A percentile compares a stretch with the other conserved stretches of the same genome.
phyloP scores from a whole-genome alignment of 1,140 invertebrate genomes.

The Drosophila paulistorum region DNA sequence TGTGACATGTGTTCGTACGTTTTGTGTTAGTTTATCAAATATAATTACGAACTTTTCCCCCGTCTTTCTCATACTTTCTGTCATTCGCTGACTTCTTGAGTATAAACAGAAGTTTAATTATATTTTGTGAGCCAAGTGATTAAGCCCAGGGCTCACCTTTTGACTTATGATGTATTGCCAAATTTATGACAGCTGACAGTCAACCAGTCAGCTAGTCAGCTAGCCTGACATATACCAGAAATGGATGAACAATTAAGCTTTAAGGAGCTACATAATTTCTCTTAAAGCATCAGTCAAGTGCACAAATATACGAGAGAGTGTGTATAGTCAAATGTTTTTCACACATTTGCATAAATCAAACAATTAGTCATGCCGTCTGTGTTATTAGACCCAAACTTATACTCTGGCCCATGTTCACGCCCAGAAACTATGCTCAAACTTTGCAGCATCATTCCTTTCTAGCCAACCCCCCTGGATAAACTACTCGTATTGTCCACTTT shows the following conservation, averaged over 20 bases:
- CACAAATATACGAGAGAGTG: not conserved
- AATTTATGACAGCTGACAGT: slow-evolving; percentile 69
- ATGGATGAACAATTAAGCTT: slow-evolving; percentile 26
- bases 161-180: slow-evolving; percentile 78
- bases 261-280: slow-evolving; percentile 24
- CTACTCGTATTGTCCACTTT: slow-evolving; percentile 61
- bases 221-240: slow-evolving; percentile 43
- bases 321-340: slow-evolving; percentile 17
- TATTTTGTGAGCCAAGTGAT: slow-evolving; percentile 66
- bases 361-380: slow-evolving; percentile 69
- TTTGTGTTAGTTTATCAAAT: slow-evolving; percentile 70
- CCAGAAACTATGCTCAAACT: not conserved
- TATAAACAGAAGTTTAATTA: slow-evolving; percentile 81
- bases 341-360: slow-evolving; percentile 76
- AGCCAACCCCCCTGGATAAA: slow-evolving; percentile 2
- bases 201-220: not conserved
- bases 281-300: slow-evolving; percentile 27
- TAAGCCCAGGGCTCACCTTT: slow-evolving; percentile 71
- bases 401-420: not conserved
- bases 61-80: not conserved
- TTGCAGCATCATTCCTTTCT: not conserved
- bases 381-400: not conserved
- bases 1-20: slow-evolving; percentile 57
- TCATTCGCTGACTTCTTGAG: slow-evolving; percentile 21
- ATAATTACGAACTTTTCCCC: slow-evolving; percentile 69